Base-by-base conservation (phyloP, 2,113 vertebrate genomes). In the Serilophus lunatus region DNA sequence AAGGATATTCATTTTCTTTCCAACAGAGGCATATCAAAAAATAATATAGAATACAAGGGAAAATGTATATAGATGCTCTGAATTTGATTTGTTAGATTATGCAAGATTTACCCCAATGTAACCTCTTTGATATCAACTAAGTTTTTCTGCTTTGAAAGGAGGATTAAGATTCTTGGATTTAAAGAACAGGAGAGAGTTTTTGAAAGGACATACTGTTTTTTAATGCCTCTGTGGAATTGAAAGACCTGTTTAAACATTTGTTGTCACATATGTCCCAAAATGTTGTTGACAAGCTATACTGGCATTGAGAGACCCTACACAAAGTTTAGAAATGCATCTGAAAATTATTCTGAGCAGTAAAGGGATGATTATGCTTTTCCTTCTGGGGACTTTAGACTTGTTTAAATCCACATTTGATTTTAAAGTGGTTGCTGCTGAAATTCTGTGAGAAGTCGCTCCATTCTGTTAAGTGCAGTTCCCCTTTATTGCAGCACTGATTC, bases 231-330 rank as follows among this genome's bases (percentile, higher is more conserved):
- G 47, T 74, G 76, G 47, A 71, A 83, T 74, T 40, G 75, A 92
- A 93, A 94, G 95, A 96, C 94, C 92, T 93, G 85, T 83, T 97
- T 78, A 86, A 97, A 96, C 93, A 93, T 96, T 95, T 97, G 94
- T 80, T 88, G 72, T 81, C 90, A 90, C 93, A 95, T 96, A 96
- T 96, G 94, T 89, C 93, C 93, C 88, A 92, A 90, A 97, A 95
- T 94, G 85, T 95, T 96, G 90, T 95, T 96, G 95, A 97, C 92
- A 94, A 96, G 93, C 85, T 96, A 93, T 90, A 96, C 90, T 95
- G 94, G 92, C 94, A 94, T 95, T 90, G 93, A 93, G 79, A 94
- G 96, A 91, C 94, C 92, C 82, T 95, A 95, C 90, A 94, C 93
- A 96, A 92, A 95, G 87, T 95, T 92, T 90, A 95, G 93, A 82